Base-by-base conservation (phyloP, 2,888 invertebrate genomes). In the Ptychoptera contaminata region DNA sequence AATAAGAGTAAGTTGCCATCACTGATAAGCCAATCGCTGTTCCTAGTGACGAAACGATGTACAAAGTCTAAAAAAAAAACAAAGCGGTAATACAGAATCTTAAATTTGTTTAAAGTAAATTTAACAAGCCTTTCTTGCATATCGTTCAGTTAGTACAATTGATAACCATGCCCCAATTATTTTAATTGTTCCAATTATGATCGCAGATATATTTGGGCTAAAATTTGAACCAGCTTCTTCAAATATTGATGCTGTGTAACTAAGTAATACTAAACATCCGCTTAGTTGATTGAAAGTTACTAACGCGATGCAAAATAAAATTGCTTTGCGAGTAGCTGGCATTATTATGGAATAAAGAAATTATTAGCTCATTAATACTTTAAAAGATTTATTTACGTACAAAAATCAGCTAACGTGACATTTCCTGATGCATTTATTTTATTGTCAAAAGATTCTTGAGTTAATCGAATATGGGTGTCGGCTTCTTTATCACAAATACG, bases 261-360 rank as follows among this genome's bases (percentile, higher is more conserved):
- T 65, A 8, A 65, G 43, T 58, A 65, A 56, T 3, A 60, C 62
- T 41, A 61, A 65, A 44, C 60, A 59, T 15, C 65, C 65, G 44
- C 60, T 59, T 16, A 57, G 50, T 46, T 64, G 61, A 51, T 63
- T 62, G 9, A 60, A 42, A 1, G 52, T 47, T 50, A 64, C 50
- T 11, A 65, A 50, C 1, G 52, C 58, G 5, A 60, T 44, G 2
- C 63, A 59, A 43, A 63, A 59, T 2, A 56, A n/a, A 14, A 59
- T 53, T 0, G 60, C 60, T 37, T 59, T 63, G 0, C 54, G 49
- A 0, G 59, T 57, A 11, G 51, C 53, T 7, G 44, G 50, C 23
- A 5, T 23, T 23, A 5, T 7, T 23, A 23, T 23, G 7, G 7
- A 23, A 23, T 23, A 23, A 23, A 23, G 7, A 23, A 23, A 7